Evolutionary conservation across 23 tunicate genomes (phyloP).

Genomic region (Diplosoma virens): DNA sequence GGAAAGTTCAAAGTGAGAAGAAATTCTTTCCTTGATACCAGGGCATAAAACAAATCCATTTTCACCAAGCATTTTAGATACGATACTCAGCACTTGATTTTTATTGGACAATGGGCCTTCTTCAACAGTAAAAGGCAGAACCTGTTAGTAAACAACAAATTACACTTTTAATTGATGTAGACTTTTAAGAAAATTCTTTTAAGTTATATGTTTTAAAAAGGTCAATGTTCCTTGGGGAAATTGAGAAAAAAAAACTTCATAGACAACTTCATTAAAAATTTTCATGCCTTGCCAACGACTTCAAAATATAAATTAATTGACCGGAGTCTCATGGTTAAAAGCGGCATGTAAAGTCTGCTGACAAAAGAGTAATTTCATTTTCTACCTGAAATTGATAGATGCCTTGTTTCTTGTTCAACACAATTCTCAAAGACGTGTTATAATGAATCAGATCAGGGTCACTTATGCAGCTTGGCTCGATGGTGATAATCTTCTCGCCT

Average conservation of each 20-base stretch:
- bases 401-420: conserved; percentile 69
- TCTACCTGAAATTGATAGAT: conserved; percentile 65
- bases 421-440: conserved; percentile 57
- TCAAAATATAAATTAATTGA: too few species aligned
- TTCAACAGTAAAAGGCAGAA: conserved; percentile 74
- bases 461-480: conserved; percentile 62
- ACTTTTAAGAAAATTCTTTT: too few species aligned
- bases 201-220: too few species aligned
- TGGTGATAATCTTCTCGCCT: conserved; percentile 44
- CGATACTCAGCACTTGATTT: conserved; percentile 34
- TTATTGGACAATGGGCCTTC: conserved; percentile 73
- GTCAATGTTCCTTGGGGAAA: too few species aligned
- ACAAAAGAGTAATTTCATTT: too few species aligned
- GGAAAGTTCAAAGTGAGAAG: background rate
- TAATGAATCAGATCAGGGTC: conserved; percentile 59
- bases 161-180: too few species aligned
- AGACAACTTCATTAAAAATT: too few species aligned
- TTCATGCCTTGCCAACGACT: too few species aligned
- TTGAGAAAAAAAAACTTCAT: too few species aligned
- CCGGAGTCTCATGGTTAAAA: too few species aligned
- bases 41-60: conserved; percentile 77
- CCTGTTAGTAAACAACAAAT: too few species aligned
- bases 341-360: too few species aligned
- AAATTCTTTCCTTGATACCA: conserved; percentile 3
- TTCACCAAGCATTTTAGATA: conserved; percentile 79